These are phyloP conservation scores for Acleris laterana DNA, from an alignment of 2,888 invertebrate species.

Conservation along the genomic window DNA sequence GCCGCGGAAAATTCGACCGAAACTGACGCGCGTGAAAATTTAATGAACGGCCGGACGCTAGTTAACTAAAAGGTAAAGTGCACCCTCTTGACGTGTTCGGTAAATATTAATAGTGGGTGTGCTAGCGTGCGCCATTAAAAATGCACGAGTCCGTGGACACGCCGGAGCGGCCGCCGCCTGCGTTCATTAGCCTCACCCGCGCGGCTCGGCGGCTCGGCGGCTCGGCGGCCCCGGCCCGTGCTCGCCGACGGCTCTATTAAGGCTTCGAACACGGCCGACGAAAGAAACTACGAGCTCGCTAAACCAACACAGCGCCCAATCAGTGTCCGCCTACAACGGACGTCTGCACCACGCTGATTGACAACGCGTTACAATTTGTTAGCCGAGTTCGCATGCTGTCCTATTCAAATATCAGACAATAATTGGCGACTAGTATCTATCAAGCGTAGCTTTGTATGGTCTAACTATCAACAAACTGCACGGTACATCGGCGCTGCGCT, in stretches of 20 bases:
- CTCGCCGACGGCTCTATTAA: slow-evolving; percentile 46
- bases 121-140: slow-evolving; percentile 82
- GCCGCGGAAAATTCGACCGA: slow-evolving; percentile 84
- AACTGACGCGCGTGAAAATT: slow-evolving; percentile 85
- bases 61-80: slow-evolving; percentile 85
- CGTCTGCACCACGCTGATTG: slow-evolving; percentile 29
- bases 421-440: slow-evolving; percentile 33
- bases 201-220: slow-evolving; percentile 50
- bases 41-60: slow-evolving; percentile 85
- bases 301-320: slow-evolving; percentile 32
- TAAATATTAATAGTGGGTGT: slow-evolving; percentile 84
- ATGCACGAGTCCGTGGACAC: slow-evolving; percentile 82
- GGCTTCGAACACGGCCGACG: slow-evolving; percentile 16
- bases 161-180: slow-evolving; percentile 51
- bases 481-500: slow-evolving; percentile 50
- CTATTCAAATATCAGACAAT: slow-evolving; percentile 37
- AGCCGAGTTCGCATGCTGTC: slow-evolving; percentile 28
- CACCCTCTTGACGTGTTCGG: slow-evolving; percentile 85
- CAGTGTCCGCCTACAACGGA: slow-evolving; percentile 28
- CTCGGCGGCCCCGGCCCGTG: slow-evolving; percentile 52
- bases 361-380: slow-evolving; percentile 34
- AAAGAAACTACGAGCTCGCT: slow-evolving; percentile 27
- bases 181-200: slow-evolving; percentile 75
- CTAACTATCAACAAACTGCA: slow-evolving; percentile 45
- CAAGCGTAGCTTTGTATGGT: slow-evolving; percentile 20